Evolutionary conservation across 2,113 vertebrate species (phyloP).

Genomic region (Gopherus evgoodei): DNA sequence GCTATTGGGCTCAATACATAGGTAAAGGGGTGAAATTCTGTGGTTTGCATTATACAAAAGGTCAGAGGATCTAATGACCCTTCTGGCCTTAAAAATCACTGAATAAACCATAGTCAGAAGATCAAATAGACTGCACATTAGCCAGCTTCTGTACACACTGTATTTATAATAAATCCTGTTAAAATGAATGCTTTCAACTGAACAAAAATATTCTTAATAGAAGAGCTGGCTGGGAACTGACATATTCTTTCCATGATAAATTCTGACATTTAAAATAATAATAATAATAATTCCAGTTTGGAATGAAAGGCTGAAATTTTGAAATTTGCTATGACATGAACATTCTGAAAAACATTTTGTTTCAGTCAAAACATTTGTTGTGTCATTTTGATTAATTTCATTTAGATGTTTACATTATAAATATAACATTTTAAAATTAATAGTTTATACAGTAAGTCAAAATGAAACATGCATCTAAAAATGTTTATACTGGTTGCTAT

Average conservation of each 20-base stretch:
- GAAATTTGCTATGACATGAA: background rate
- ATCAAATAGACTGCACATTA: background rate
- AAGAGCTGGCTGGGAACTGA: background rate
- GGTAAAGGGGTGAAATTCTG: background rate
- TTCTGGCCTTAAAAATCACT: background rate
- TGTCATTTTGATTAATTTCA: background rate
- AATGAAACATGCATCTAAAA: background rate
- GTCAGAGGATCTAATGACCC: background rate
- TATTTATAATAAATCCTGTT: background rate
- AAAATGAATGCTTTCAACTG: background rate
- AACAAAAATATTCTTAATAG: background rate
- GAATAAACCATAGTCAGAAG: background rate
- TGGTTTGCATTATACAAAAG: background rate
- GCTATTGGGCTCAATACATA: background rate
- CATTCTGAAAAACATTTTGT: background rate
- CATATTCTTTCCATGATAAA: background rate
- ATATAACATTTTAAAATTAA: background rate
- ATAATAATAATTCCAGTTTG: background rate
- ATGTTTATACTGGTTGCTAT: background rate
- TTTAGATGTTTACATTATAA: slow-evolving; percentile 25
- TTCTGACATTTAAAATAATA: background rate
- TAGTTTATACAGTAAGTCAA: background rate
- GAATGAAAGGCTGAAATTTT: background rate
- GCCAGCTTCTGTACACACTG: background rate
- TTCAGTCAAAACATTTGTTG: background rate